A percentile compares a stretch with the other conserved stretches of the same genome.
phyloP scores from a whole-genome alignment of 2,113 vertebrate genomes.

The Electrona antarctica region DNA sequence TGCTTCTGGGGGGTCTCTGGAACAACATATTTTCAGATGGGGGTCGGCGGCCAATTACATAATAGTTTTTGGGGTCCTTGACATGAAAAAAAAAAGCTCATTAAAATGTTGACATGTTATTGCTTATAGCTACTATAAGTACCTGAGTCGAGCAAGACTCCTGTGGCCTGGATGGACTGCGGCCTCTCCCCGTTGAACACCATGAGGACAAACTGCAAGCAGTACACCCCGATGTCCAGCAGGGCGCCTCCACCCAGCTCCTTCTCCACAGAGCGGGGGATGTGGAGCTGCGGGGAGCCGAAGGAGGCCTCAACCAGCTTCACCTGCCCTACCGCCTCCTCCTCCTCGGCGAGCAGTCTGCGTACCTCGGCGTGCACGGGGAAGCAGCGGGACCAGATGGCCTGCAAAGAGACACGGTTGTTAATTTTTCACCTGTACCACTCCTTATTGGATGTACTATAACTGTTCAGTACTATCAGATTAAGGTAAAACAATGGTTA shows the following conservation, averaged over 20 bases:
- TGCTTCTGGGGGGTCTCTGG: too few relatives aligned
- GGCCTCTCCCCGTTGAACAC: slow-evolving; percentile 79
- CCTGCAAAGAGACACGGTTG: slow-evolving; percentile 49
- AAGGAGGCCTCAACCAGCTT: slow-evolving; percentile 74
- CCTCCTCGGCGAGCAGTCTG: slow-evolving; percentile 61
- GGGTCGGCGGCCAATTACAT: too few relatives aligned
- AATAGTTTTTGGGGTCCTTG: too few relatives aligned
- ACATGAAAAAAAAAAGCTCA: too few relatives aligned
- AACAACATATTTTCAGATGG: too few relatives aligned
- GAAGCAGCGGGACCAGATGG: slow-evolving; percentile 77
- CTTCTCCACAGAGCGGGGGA: slow-evolving; percentile 69
- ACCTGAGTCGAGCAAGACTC: slow-evolving; percentile 75
- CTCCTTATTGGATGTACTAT: too few relatives aligned
- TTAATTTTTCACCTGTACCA: too few relatives aligned
- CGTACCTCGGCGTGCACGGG: slow-evolving; percentile 71
- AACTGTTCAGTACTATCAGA: too few relatives aligned
- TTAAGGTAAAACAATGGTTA: too few relatives aligned
- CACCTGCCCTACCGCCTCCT: slow-evolving; percentile 75
- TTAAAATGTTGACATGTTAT: too few relatives aligned
- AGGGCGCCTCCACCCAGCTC: slow-evolving; percentile 72
- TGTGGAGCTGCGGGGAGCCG: slow-evolving; percentile 68
- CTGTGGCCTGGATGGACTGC: slow-evolving; percentile 65
- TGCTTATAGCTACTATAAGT: slow-evolving; percentile 5
- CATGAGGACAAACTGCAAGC: slow-evolving; percentile 82
- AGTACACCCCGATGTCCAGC: slow-evolving; percentile 80